Evolutionary conservation across 2,888 invertebrate species (phyloP).

Genomic region (Archips crataeganus): DNA sequence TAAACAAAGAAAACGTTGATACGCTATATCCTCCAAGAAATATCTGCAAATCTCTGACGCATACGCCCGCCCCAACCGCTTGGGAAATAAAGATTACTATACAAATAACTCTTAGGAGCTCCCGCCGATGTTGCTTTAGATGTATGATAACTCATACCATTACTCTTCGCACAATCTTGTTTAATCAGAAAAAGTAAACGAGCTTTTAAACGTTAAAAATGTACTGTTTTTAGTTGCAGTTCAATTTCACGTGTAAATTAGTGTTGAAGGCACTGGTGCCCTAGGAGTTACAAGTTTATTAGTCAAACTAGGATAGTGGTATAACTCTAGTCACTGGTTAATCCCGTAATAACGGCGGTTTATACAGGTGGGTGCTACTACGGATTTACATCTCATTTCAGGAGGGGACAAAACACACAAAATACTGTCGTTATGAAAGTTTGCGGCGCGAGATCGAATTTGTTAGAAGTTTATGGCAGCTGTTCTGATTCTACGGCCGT

Average conservation of each 20-base stretch:
- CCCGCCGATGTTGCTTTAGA: constrained; percentile 68
- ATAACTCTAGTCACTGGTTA: constrained; percentile 43
- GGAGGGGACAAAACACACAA: constrained; percentile 51
- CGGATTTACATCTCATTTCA: constrained; percentile 65
- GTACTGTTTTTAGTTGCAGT: background rate
- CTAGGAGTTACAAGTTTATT: constrained; percentile 23
- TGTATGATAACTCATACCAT: constrained; percentile 70
- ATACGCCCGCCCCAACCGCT: constrained; percentile 57
- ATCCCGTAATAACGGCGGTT: constrained; percentile 55
- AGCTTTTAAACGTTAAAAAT: background rate
- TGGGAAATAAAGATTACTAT: constrained; percentile 75
- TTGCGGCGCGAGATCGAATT: constrained; percentile 49
- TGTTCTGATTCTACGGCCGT: constrained; percentile 53
- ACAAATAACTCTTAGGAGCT: constrained; percentile 67
- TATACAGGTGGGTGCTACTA: constrained; percentile 54
- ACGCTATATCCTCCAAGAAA: constrained; percentile 62
- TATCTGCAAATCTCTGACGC: constrained; percentile 64
- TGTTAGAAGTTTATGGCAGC: constrained; percentile 56
- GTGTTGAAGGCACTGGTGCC: constrained; percentile 19
- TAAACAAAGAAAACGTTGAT: constrained; percentile 62
- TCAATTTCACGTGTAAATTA: constrained; percentile 16
- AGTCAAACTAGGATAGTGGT: constrained; percentile 23
- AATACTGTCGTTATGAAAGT: constrained; percentile 41
- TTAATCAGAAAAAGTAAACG: constrained; percentile 3
- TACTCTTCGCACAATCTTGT: constrained; percentile 63